Evolutionary conservation across 2,888 invertebrate species (phyloP), one percentile per base, ranked within the genome.

Genomic region (Cactoblastis cactorum): DNA sequence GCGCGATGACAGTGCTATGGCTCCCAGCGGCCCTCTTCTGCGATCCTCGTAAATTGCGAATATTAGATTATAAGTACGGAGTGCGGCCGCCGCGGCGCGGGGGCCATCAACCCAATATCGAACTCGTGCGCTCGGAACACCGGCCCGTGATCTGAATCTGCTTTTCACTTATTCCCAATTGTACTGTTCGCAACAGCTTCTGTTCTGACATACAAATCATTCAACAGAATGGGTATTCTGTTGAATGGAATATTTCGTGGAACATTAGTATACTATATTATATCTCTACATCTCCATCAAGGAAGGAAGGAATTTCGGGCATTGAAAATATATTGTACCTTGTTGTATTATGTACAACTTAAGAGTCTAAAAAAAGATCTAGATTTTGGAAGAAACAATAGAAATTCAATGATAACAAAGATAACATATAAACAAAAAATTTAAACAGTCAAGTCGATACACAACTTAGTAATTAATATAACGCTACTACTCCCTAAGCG

Each of bases 61-160:
- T 88, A 88, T 88, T 88, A 88, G 86, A 88, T 88, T 86, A 88
- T 87, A 87, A 88, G 86, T 85, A 81, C 83, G 81, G 80, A 77
- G 76, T 81, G 86, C 80, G 83, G 83, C 73, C 59, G 63, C 67
- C 62, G 68, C 63, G 61, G 68, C 76, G 59, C 72, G 62, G 83
- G 84, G 77, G 76, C 84, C 80, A 84, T 86, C 84, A 82, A 69
- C 72, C 72, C 77, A 82, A 80, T 79, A 80, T 82, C 82, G 79
- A 83, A 79, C 83, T 80, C 81, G 78, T 75, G 79, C 79, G 69
- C 72, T 72, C 32, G 32, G 81, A 78, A 75, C 80, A 71, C 68
- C 65, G 69, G 63, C 71, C 74, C 82, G 84, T 84, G 83, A 85
- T 85, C 83, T 80, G 84, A 86, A 87, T 86, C 69, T 66, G 73